Base-by-base conservation (phyloP, 2,888 invertebrate species). In the Perizoma affinitatum region DNA sequence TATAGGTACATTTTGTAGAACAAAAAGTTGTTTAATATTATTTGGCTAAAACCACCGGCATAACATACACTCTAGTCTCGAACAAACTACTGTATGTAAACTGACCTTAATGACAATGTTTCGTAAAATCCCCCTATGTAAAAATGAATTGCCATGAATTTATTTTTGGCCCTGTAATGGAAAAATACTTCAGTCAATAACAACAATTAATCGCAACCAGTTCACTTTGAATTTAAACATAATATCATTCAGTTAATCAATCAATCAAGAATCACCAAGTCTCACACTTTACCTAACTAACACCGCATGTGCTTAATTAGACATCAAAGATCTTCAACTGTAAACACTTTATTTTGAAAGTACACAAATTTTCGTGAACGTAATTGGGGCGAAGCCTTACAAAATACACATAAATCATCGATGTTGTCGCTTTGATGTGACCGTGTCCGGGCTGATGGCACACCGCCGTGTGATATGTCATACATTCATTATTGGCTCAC, bases 401-500 rank as follows among this genome's bases (percentile, higher is more conserved):
- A 87, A 87, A 86, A 88, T 87, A 88, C 78, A 75, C 82, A 89
- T 91, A 90, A 88, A 90, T 90, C 90, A 90, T 84, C 65, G 72
- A 75, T 70, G 80, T 77, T 71, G 72, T 69, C 71, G 79, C 90
- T 91, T 91, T 91, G 91, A 91, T 86, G 89, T 91, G 80, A 68
- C 81, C 87, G 84, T 86, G 88, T 90, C 88, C 86, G 86, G 82
- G 70, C 75, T 88, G 89, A 89, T 89, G 91, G 89, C 90, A 79
- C 74, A 68, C 67, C 63, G 74, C 74, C 79, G 76, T 71, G 79
- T 83, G 82, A 86, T 87, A 87, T 86, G 88, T 87, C 84, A 76
- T 88, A 87, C 89, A 89, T 87, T 88, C 85, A 86, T 90, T 88
- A 90, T 90, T 91, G 87, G 82, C 87, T 88, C 90, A 90, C 89